These are phyloP conservation scores for Campylorhamphus procurvoides DNA, from an alignment of 2,113 vertebrate genomes.

Conservation along the genomic window DNA sequence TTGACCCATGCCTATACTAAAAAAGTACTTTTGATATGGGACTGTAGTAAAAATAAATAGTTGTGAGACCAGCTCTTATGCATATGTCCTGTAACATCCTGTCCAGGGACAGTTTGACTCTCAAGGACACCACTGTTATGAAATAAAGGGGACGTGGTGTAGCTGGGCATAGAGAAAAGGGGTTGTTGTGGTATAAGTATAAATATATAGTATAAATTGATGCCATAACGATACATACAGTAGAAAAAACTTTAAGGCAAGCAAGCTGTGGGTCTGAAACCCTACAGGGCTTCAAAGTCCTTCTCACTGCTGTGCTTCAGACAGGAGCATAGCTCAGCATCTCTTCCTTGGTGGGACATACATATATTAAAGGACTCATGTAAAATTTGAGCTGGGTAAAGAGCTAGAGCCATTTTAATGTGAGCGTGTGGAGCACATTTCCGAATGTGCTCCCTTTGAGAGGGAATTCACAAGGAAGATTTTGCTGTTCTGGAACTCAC, in stretches of 20 bases:
- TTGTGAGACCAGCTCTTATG: neutral
- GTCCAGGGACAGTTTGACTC: neutral
- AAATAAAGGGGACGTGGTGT: neutral
- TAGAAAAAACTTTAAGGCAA: neutral
- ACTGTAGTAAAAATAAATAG: neutral
- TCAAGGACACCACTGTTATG: neutral
- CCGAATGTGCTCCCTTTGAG: slow-evolving; percentile 16
- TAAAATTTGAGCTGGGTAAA: slow-evolving; percentile 6
- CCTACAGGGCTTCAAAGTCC: neutral
- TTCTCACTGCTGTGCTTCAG: neutral
- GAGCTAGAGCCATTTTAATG: slow-evolving; percentile 3
- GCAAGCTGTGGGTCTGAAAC: neutral
- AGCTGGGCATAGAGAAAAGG: neutral
- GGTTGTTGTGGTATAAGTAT: neutral
- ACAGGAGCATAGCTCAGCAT: slow-evolving; percentile 26
- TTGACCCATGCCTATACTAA: neutral
- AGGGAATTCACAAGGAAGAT: neutral
- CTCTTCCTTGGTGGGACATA: neutral
- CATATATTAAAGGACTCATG: slow-evolving; percentile 9
- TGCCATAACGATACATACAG: neutral
- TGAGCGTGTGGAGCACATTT: neutral
- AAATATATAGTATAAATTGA: neutral
- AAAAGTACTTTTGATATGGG: neutral
- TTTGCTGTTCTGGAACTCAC: slow-evolving; percentile 46
- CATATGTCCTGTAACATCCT: neutral